phyloP scores from a whole-genome alignment of 2,113 vertebrate species.

The Oreochromis spilurus region DNA sequence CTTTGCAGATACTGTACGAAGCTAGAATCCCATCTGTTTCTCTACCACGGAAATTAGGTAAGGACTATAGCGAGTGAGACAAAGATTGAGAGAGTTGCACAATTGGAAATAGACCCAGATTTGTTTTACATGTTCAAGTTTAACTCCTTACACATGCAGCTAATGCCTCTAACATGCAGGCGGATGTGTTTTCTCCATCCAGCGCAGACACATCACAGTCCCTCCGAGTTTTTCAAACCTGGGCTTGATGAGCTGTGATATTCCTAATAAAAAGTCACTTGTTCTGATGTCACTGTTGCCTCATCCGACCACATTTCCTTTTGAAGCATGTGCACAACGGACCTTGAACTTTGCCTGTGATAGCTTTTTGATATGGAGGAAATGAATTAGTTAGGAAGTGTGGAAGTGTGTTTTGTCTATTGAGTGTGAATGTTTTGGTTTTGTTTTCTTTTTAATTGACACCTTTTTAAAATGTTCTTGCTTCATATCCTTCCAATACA shows the following conservation, averaged over 20 bases:
- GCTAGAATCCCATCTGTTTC: not conserved
- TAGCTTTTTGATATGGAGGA: constrained; percentile 45
- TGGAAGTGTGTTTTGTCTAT: not conserved
- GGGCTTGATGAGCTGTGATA: constrained; percentile 51
- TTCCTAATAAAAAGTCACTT: constrained; percentile 53
- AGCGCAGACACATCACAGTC: not conserved
- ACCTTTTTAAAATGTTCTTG: not conserved
- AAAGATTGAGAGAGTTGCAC: not conserved
- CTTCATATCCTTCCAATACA: not conserved
- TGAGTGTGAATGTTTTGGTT: not conserved
- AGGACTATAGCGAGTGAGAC: not conserved
- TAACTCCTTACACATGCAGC: not conserved
- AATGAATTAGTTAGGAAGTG: constrained; percentile 4
- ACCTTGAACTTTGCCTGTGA: constrained; percentile 42
- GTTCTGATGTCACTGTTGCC: constrained; percentile 62
- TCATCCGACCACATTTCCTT: constrained; percentile 50
- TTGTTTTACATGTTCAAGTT: not conserved
- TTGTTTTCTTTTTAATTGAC: not conserved
- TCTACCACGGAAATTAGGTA: not conserved
- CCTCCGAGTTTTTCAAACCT: not conserved
- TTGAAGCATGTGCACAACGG: constrained; percentile 37
- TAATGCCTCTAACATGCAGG: constrained; percentile 13
- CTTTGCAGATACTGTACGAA: not conserved
- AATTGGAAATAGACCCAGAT: not conserved
- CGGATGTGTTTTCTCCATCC: not conserved